phyloP scores from a whole-genome alignment of 2,113 vertebrate genomes.

The Sylvilagus bachmani region DNA sequence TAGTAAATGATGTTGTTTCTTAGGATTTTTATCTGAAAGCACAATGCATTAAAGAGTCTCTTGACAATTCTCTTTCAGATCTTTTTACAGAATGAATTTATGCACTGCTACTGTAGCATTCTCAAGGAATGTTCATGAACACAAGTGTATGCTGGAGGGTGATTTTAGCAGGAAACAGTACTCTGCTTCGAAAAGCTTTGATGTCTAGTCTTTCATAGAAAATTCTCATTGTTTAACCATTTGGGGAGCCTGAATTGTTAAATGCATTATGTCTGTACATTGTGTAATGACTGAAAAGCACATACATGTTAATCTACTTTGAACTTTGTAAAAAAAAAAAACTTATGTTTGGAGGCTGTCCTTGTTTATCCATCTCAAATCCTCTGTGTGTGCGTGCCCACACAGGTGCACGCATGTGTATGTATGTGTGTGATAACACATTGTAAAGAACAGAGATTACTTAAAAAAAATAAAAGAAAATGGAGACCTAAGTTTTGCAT shows the following conservation, averaged over 20 bases:
- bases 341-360: background rate
- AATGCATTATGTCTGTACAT: constrained; percentile 67
- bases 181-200: constrained; percentile 78
- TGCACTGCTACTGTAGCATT: constrained; percentile 73
- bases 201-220: constrained; percentile 62
- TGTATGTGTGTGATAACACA: constrained; percentile 35
- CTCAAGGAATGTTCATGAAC: constrained; percentile 66
- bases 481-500: constrained; percentile 36
- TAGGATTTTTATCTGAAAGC: constrained; percentile 80
- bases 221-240: constrained; percentile 68
- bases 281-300: constrained; percentile 76
- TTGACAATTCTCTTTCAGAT: constrained; percentile 76
- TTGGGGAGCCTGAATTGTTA: constrained; percentile 70
- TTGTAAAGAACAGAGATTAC: constrained; percentile 71
- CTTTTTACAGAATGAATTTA: constrained; percentile 76
- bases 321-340: constrained; percentile 70
- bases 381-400: background rate
- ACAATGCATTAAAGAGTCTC: constrained; percentile 73
- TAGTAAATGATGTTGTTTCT: constrained; percentile 67
- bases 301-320: constrained; percentile 78
- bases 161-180: constrained; percentile 69
- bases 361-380: constrained; percentile 69
- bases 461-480: constrained; percentile 74
- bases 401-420: background rate
- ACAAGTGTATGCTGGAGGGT: constrained; percentile 63